phyloP scores from a whole-genome alignment of 2,797 vertebrate genomes.

The Nasua narica region DNA sequence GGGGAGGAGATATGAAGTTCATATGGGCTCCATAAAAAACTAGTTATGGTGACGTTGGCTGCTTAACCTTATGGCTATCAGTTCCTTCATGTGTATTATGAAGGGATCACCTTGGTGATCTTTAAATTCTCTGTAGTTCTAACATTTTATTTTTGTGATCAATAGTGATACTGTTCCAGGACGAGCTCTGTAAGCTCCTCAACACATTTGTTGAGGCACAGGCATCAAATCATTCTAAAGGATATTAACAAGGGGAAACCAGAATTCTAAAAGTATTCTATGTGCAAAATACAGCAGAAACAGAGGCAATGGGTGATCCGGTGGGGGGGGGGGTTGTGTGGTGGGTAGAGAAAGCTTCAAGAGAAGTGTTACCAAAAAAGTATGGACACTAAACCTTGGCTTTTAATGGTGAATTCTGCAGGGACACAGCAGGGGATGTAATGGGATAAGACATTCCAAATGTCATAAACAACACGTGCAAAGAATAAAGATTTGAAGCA shows the following conservation, averaged over 20 bases:
- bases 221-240: neutral
- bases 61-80: neutral
- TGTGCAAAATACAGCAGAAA: neutral
- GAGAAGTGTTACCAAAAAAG: neutral
- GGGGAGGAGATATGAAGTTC: neutral
- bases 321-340: no score
- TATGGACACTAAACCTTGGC: neutral
- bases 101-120: neutral
- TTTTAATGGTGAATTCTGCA: conserved; percentile 13
- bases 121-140: neutral
- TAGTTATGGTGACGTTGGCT: neutral
- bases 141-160: neutral
- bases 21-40: neutral
- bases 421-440: neutral
- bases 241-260: neutral
- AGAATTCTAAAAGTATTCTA: neutral
- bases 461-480: conserved; percentile 16
- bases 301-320: neutral
- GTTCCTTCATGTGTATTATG: neutral
- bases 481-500: neutral
- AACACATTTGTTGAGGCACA: neutral
- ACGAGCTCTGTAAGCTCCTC: neutral
- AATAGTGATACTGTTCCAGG: neutral
- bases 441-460: neutral
- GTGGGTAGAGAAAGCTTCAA: neutral